Evolutionary conservation across 23 tunicate genomes (phyloP).

Genomic region (Halocynthia roretzi): DNA sequence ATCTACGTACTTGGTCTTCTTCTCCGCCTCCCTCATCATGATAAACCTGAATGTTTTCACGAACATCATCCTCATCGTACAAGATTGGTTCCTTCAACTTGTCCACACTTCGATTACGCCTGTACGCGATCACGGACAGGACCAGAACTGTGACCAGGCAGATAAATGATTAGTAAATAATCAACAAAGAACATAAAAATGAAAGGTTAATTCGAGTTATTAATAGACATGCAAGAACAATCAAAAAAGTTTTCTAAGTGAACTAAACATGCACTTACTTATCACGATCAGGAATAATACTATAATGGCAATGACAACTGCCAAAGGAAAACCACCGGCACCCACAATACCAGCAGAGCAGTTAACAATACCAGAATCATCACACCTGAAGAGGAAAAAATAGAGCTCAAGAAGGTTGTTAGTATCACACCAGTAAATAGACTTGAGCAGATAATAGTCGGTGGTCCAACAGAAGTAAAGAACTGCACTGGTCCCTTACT

Average conservation of each 20-base stretch:
- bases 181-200: not conserved
- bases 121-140: constrained; percentile 70
- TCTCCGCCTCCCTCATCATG: constrained; percentile 97
- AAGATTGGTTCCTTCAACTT: constrained; percentile 46
- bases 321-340: constrained; percentile 62
- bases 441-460: too few relatives aligned
- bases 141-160: constrained; percentile 39
- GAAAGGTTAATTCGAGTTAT: too few relatives aligned
- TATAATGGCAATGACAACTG: constrained; percentile 51
- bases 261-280: constrained; percentile 58
- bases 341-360: constrained; percentile 32
- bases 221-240: too few relatives aligned
- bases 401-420: too few relatives aligned
- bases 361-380: not conserved
- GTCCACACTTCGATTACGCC: constrained; percentile 42
- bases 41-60: constrained; percentile 81
- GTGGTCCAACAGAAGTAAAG: too few relatives aligned
- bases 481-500: too few relatives aligned
- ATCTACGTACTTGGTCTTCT: constrained; percentile 72
- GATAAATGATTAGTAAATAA: not conserved
- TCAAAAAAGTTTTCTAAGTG: not conserved
- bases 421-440: too few relatives aligned
- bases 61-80: constrained; percentile 86
- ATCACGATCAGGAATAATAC: constrained; percentile 51
- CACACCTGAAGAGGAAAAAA: constrained; percentile 2